Evolutionary conservation across 2,113 vertebrate genomes (phyloP).

Genomic region (Asarcornis scutulata): DNA sequence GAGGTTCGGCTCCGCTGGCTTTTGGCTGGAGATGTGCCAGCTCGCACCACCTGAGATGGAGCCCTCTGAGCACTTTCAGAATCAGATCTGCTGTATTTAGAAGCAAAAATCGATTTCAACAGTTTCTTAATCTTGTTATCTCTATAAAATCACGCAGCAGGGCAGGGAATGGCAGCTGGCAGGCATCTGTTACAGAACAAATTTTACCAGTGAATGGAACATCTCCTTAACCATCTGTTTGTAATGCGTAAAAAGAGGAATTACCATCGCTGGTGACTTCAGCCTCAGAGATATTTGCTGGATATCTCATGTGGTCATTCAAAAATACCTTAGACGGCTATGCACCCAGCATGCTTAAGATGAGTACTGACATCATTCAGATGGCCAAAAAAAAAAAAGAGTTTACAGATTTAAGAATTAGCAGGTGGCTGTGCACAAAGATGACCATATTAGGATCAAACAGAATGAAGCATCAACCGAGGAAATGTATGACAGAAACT

Average conservation of each 20-base stretch:
- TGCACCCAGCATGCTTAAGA: background rate
- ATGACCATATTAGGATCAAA: background rate
- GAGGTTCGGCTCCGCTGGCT: background rate
- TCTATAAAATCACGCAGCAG: constrained; percentile 56
- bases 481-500: background rate
- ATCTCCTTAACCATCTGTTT: constrained; percentile 66
- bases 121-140: constrained; percentile 67
- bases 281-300: constrained; percentile 53
- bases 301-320: constrained; percentile 47
- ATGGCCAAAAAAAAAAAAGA: background rate
- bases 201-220: constrained; percentile 67
- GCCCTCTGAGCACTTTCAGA: constrained; percentile 34
- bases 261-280: constrained; percentile 56
- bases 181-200: constrained; percentile 67
- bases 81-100: constrained; percentile 63
- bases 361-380: constrained; percentile 30
- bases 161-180: constrained; percentile 66
- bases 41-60: constrained; percentile 35
- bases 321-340: constrained; percentile 52
- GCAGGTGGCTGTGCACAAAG: constrained; percentile 7
- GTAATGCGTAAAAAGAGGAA: constrained; percentile 57
- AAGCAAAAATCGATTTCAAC: constrained; percentile 65
- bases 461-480: background rate
- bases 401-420: constrained; percentile 24
- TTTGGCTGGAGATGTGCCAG: constrained; percentile 8